Conservation (phyloP, 2,888 invertebrate species). For the Tricholauxania praeusta region DNA sequence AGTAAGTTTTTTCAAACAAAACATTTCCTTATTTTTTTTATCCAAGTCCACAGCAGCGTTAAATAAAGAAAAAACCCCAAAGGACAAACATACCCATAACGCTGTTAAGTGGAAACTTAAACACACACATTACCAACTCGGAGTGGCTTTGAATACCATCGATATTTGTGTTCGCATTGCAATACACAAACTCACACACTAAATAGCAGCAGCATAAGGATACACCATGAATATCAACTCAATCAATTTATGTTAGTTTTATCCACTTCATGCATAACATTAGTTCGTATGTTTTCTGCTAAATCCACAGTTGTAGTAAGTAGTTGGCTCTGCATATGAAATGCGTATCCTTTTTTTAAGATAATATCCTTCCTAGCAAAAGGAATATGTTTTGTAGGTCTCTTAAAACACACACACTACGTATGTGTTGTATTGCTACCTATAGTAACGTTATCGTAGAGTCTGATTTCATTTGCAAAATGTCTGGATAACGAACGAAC, state of each 20-base stretch:
- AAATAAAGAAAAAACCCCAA: no score
- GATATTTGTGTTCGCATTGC: background rate
- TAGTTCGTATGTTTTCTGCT: background rate
- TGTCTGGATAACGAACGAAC: no score
- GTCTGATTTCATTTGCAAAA: no score
- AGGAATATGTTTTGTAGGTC: no score
- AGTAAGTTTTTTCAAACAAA: no score
- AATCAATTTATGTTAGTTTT: constrained; percentile 18
- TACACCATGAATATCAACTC: background rate
- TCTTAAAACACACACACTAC: no score
- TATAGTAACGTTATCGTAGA: no score
- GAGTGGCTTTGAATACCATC: constrained; percentile 3
- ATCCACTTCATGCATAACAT: constrained; percentile 16
- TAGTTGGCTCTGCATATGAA: background rate
- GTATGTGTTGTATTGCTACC: no score
- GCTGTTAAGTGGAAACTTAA: background rate
- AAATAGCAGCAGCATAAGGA: background rate
- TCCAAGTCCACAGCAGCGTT: no score
- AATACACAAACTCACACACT: no score
- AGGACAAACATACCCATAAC: background rate
- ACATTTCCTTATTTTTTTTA: no score
- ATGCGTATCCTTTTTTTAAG: background rate
- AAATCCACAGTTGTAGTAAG: background rate
- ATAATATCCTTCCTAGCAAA: no score
- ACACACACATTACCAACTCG: background rate